phyloP scores from a whole-genome alignment of 2,888 invertebrate genomes.

The Uloborus plumipes region DNA sequence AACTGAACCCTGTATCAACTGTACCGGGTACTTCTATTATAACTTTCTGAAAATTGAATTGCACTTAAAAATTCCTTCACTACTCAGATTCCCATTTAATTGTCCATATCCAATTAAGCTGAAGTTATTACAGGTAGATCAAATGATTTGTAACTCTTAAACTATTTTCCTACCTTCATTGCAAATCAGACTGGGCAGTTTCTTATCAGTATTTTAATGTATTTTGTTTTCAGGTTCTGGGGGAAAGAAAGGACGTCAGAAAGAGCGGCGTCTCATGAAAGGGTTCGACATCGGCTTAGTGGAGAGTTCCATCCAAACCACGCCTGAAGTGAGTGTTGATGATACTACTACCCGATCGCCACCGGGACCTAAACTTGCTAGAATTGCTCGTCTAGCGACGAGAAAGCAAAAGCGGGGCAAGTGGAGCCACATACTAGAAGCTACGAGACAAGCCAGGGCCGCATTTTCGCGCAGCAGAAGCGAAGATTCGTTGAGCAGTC shows the following conservation, averaged over 20 bases:
- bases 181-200: no score
- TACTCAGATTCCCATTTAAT: no score
- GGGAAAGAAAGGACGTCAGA: constrained; percentile 93
- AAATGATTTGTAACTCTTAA: no score
- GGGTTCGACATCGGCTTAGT: constrained; percentile 81
- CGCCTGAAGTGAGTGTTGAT: constrained; percentile 62
- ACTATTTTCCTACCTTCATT: no score
- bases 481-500: constrained; percentile 58
- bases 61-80: no score
- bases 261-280: constrained; percentile 92
- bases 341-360: constrained; percentile 69
- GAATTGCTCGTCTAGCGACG: constrained; percentile 69
- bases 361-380: constrained; percentile 68
- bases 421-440: constrained; percentile 66
- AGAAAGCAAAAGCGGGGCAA: constrained; percentile 66
- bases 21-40: no score
- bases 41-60: no score
- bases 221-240: constrained; percentile 79
- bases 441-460: constrained; percentile 61
- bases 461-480: constrained; percentile 60
- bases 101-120: no score
- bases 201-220: no score
- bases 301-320: constrained; percentile 65
- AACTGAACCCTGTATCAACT: no score
- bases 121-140: no score